Evolutionary conservation across 2,797 vertebrate species (phyloP), one percentile per base, ranked within the genome.

Genomic region (Notamacropus eugenii): DNA sequence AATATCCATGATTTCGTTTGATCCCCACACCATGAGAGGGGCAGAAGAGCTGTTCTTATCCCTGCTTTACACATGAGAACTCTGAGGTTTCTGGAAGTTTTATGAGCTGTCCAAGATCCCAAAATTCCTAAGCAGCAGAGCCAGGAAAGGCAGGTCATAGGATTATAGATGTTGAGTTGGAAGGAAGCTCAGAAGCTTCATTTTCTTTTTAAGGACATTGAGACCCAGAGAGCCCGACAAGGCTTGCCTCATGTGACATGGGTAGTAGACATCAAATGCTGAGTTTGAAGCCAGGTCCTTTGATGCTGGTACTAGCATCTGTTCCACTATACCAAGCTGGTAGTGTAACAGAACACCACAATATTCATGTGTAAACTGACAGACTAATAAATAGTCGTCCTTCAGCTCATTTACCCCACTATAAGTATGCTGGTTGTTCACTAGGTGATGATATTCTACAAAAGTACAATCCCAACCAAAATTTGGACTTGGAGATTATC

Each of bases 61-160:
- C n/a, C 28, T 28, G 0, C 46, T 91, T 93, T 92, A 91, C 9
- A 87, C 24, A 95, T 92, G 28, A 95, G 50, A n/a, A 94, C 87
- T 91, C 46, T 58, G 40, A n/a, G 31, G 62, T 34, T 67, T 34
- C 62, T 67, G 62, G n/a, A 67, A 67, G 14, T n/a, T n/a, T n/a
- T 11, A 67, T n/a, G 14, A 67, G 14, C 62, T 67, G 62, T 34
- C 34, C 5, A n/a, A n/a, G 34, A 67, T 67, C 34, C 16, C 62
- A n/a, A 67, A 67, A 67, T 67, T n/a, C 14, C 5, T n/a, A n/a
- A 34, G 62, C 5, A 67, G 31, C 14, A n/a, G 59, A 67, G n/a
- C 14, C 34, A 67, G 34, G 34, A n/a, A 67, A 28, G 59, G 5
- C 13, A 67, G 13, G 5, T 67, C 34, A 5, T 19, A 67, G 34